Base-by-base conservation (phyloP, 2,113 vertebrate genomes). In the Dasypus novemcinctus region DNA sequence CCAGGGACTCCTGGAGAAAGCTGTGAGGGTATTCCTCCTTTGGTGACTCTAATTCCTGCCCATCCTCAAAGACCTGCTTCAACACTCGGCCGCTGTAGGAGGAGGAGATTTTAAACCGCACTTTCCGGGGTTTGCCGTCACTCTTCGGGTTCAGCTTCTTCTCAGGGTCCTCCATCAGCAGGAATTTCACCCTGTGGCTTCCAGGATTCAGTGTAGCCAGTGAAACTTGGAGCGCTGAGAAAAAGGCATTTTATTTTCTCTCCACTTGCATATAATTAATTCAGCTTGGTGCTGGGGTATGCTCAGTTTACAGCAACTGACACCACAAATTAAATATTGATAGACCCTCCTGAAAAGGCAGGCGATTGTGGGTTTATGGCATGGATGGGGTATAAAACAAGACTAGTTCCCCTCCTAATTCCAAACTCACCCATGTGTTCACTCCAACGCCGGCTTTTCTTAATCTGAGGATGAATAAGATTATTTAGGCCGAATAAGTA, bases 51-150 rank as follows among this genome's bases (percentile, higher is more conserved):
- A 99, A 98, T 94, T 99, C 99, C 98, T 99, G 99, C 38, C 99
- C 99, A 0, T 99, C 99, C 91, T 99, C 99, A 0, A 98, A 99
- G 71, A 99, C 99, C 12, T 99, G 99, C 95, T 99, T 99, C 49
- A 99, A 84, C 81, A 99, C 99, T 0, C 99, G 98, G 0, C 99
- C 99, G 0, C 99, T 99, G 98, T 99, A 99, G 5, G 99, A 98
- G 0, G 99, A 99, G 0, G 99, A 99, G 86, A 99, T 99, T 96
- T 99, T 99, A 98, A 99, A 99, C 91, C 99, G 98, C 69, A 99
- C 99, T 98, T 99, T 99, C 95, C 99, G 99, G 87, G 99, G 99
- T 95, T 99, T 99, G 27, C 93, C 96, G 74, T 99, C 99, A 0
- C 98, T 98, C 82, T 96, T 95, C 87, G 98, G 98, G 72, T 76